A percentile compares a stretch with the other conserved stretches of the same genome.
Conservation (phyloP, 2,797 vertebrate species). For the Stomatorhinus walkeri region DNA sequence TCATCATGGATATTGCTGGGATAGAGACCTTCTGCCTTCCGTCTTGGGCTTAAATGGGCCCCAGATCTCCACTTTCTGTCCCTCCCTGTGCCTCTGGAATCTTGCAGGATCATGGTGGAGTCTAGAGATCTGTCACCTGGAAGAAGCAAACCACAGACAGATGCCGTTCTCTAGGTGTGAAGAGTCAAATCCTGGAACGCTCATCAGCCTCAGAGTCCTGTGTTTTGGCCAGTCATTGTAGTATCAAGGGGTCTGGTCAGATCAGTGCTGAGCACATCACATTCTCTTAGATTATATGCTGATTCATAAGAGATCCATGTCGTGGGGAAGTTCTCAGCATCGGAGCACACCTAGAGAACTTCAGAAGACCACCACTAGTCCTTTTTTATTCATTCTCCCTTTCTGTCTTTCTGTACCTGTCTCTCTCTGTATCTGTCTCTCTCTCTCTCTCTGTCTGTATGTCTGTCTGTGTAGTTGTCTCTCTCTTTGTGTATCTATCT, state of each 20-base stretch:
- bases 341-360: background rate
- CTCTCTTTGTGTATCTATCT: background rate
- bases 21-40: background rate
- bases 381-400: background rate
- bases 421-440: background rate
- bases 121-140: background rate
- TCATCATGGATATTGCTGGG: too few species aligned
- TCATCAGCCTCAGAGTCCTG: background rate
- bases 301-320: background rate
- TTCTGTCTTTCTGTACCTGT: background rate
- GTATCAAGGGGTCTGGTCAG: background rate
- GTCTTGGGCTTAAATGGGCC: background rate
- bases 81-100: background rate
- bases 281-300: background rate
- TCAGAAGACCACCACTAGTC: background rate
- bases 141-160: background rate
- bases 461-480: background rate
- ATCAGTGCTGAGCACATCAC: background rate
- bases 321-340: background rate
- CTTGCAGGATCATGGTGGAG: background rate
- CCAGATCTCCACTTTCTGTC: background rate
- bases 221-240: background rate
- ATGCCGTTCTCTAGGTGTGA: background rate
- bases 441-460: background rate
- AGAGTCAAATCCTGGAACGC: background rate